Evolutionary conservation across 2,113 vertebrate species (phyloP).

Genomic region (Anolis sagrei): DNA sequence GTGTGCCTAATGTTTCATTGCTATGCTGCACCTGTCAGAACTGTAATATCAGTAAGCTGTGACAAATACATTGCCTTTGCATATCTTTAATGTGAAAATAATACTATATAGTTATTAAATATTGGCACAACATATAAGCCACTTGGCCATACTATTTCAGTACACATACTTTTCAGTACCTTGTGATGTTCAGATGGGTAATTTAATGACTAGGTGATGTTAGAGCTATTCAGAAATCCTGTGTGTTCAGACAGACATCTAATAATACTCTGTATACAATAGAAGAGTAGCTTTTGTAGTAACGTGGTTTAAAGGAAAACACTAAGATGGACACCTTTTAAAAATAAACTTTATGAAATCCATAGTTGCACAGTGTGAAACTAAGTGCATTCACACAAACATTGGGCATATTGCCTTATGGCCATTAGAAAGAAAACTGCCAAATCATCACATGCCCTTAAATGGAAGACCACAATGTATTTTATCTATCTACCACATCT

Average conservation of each 20-base stretch:
- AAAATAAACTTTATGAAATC: constrained; percentile 4
- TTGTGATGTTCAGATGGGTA: constrained; percentile 26
- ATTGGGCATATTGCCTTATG: neutral
- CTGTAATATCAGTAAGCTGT: neutral
- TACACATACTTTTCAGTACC: constrained; percentile 24
- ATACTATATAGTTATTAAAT: neutral
- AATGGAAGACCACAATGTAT: neutral
- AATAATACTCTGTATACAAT: constrained; percentile 8
- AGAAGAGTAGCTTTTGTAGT: constrained; percentile 25
- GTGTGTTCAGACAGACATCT: neutral
- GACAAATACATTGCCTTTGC: constrained; percentile 11
- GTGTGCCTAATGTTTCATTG: neutral
- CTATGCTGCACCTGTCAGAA: neutral
- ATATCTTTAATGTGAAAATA: constrained; percentile 3
- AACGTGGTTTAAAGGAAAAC: constrained; percentile 13
- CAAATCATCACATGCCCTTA: neutral
- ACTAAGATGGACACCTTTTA: constrained; percentile 5
- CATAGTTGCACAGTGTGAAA: neutral
- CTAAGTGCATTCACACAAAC: neutral
- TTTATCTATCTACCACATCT: too few species aligned
- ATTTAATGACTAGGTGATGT: constrained; percentile 19
- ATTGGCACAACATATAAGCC: neutral
- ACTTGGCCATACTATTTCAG: neutral
- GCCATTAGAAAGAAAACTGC: neutral
- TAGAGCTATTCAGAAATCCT: constrained; percentile 30